phyloP scores from a whole-genome alignment of 2,888 invertebrate genomes.

The Tenthredo livida region DNA sequence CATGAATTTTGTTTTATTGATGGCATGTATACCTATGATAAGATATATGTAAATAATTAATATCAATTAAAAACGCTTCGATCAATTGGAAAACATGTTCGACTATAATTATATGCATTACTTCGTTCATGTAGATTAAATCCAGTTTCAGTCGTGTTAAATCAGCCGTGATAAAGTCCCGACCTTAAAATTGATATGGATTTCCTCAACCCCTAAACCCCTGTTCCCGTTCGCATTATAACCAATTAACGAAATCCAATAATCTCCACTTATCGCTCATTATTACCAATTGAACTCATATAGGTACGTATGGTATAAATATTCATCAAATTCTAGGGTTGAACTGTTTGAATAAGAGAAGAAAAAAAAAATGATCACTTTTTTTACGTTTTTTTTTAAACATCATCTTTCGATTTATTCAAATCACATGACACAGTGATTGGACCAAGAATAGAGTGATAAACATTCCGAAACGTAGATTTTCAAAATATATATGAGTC shows the following conservation, averaged over 20 bases:
- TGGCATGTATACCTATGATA: no score
- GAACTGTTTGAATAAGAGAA: neutral
- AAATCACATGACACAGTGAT: constrained; percentile 89
- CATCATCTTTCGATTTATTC: constrained; percentile 95
- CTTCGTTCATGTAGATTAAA: neutral
- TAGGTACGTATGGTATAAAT: neutral
- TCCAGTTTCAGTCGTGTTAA: neutral
- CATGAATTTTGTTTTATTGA: no score
- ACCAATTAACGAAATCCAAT: neutral
- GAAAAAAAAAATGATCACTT: neutral
- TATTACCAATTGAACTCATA: neutral
- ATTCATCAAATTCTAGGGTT: neutral
- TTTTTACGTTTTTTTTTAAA: constrained; percentile 45
- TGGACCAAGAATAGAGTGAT: constrained; percentile 62
- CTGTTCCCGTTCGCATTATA: neutral
- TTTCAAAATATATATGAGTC: neutral
- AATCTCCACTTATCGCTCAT: neutral
- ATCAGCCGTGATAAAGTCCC: neutral
- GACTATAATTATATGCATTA: no score
- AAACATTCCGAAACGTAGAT: neutral
- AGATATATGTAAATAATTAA: no score
- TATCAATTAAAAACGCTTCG: no score
- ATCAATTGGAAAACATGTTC: no score
- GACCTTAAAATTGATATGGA: neutral
- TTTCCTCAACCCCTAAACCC: neutral